Evolutionary conservation across 2,797 vertebrate species (phyloP).

Genomic region (Hippopotamyrus pictus): DNA sequence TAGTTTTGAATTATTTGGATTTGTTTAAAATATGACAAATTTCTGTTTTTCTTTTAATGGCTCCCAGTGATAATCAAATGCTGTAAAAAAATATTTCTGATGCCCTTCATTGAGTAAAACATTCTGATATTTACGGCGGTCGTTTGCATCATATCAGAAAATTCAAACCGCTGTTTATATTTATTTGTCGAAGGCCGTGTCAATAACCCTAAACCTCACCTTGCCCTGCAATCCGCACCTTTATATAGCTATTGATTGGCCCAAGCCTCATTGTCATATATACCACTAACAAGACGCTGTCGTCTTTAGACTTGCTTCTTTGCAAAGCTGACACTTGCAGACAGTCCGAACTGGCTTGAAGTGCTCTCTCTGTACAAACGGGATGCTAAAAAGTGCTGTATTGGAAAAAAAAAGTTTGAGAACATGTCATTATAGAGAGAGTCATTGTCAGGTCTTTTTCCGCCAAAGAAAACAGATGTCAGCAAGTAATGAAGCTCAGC

Average conservation of each 20-base stretch:
- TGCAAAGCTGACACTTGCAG: neutral
- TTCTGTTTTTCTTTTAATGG: neutral
- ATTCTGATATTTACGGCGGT: neutral
- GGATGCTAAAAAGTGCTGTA: neutral
- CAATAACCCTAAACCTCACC: conserved; percentile 53
- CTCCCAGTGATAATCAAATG: neutral
- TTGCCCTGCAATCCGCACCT: conserved; percentile 46
- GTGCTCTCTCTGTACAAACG: neutral
- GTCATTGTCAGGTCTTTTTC: conserved; percentile 22
- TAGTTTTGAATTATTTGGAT: neutral
- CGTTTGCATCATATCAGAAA: neutral
- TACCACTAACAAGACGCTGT: conserved; percentile 48
- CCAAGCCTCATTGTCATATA: conserved; percentile 37
- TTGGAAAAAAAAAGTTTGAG: neutral
- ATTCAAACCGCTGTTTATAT: conserved; percentile 3
- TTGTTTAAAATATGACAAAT: neutral
- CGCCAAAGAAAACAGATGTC: neutral
- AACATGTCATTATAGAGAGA: conserved; percentile 32
- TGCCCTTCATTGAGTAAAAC: neutral
- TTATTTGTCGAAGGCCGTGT: conserved; percentile 45
- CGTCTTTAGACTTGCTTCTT: conserved; percentile 12
- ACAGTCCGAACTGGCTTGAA: neutral
- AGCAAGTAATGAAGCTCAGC: neutral
- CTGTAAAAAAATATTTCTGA: neutral
- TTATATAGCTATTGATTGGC: conserved; percentile 55